These are phyloP conservation scores for Carcharodon carcharias DNA, from an alignment of 2,797 vertebrate genomes.

Conservation along the genomic window DNA sequence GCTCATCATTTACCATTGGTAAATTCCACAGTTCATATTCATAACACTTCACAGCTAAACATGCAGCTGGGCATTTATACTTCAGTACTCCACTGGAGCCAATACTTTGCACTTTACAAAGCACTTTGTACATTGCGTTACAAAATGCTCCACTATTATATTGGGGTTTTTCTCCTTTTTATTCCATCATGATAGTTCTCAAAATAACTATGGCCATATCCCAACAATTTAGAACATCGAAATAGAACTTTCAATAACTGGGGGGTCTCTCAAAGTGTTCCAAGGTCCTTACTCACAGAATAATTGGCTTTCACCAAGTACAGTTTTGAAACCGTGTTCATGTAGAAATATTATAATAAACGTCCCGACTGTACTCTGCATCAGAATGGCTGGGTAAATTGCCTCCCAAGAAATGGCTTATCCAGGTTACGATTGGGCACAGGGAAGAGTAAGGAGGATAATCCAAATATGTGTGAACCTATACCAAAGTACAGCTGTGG, in stretches of 20 bases:
- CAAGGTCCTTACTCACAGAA: not conserved
- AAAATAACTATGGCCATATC: not conserved
- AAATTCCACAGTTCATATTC: not conserved
- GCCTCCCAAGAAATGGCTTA: not conserved
- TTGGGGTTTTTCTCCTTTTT: not conserved
- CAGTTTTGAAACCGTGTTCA: not conserved
- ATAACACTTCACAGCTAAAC: not conserved
- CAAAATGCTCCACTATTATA: not conserved
- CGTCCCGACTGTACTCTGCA: not conserved
- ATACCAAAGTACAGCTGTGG: not conserved
- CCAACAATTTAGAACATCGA: not conserved
- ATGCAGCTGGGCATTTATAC: not conserved
- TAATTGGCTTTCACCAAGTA: not conserved
- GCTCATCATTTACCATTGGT: not conserved
- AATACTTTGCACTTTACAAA: not conserved
- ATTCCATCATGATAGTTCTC: not conserved
- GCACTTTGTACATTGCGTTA: not conserved
- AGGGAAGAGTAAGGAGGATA: not conserved
- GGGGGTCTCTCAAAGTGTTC: not conserved
- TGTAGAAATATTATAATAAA: not conserved
- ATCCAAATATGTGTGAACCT: not conserved
- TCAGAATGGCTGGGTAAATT: not conserved
- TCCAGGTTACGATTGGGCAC: not conserved
- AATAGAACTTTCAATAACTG: not conserved
- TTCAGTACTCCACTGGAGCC: not conserved